Evolutionary conservation across 1,140 invertebrate genomes (phyloP).

Genomic region (Drosophila santomea): DNA sequence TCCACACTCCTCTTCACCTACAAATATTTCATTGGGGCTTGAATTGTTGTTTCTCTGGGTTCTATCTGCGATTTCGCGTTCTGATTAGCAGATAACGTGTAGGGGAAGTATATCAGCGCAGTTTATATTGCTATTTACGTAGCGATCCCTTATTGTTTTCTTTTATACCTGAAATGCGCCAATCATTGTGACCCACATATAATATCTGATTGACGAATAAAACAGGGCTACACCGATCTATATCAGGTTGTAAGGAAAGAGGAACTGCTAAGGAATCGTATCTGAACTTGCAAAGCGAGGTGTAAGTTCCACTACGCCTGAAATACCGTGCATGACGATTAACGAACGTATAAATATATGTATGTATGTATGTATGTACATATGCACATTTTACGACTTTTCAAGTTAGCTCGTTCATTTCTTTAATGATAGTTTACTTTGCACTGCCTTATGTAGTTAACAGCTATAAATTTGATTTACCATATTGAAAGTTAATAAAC

Average conservation of each 20-base stretch:
- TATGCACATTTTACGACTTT: slow-evolving; percentile 14
- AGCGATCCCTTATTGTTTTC: slow-evolving; percentile 36
- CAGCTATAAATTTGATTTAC: slow-evolving; percentile 5
- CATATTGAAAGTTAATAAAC: not conserved
- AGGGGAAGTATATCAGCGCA: slow-evolving; percentile 19
- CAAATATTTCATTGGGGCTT: slow-evolving; percentile 61
- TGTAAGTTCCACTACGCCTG: slow-evolving; percentile 7
- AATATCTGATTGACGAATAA: not conserved
- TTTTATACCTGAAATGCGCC: not conserved
- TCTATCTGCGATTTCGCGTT: slow-evolving; percentile 62
- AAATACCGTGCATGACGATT: slow-evolving; percentile 9
- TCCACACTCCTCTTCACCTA: slow-evolving; percentile 15
- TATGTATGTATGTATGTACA: too few relatives aligned
- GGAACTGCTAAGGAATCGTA: not conserved
- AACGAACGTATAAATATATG: not conserved
- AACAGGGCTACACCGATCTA: not conserved
- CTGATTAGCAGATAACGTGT: slow-evolving; percentile 54
- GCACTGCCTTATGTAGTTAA: slow-evolving; percentile 2
- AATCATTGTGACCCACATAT: slow-evolving; percentile 37
- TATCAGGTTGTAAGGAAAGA: slow-evolving; percentile 4
- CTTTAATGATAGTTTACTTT: slow-evolving; percentile 28
- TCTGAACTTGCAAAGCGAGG: not conserved
- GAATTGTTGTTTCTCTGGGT: slow-evolving; percentile 24
- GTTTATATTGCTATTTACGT: slow-evolving; percentile 16
- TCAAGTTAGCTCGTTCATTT: slow-evolving; percentile 23